phyloP scores from a whole-genome alignment of 1,140 invertebrate genomes.

The Anastrepha obliqua region DNA sequence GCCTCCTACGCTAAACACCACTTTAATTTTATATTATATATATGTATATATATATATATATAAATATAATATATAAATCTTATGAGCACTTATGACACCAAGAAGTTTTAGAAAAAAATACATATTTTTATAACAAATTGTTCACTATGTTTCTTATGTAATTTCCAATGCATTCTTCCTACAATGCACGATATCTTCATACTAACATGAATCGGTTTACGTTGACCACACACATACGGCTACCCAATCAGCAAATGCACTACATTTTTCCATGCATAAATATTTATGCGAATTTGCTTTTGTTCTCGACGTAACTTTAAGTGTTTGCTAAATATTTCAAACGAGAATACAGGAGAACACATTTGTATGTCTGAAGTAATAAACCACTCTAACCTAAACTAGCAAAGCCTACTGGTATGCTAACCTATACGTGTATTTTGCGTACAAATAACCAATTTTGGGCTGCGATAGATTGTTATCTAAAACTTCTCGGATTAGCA shows the following conservation, averaged over 20 bases:
- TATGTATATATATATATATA: neutral
- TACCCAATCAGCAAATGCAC: conserved; percentile 40
- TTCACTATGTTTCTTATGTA: neutral
- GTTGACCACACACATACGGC: conserved; percentile 31
- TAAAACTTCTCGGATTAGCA: neutral
- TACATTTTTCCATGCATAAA: neutral
- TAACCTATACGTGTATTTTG: too few relatives aligned
- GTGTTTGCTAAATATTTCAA: conserved; percentile 2
- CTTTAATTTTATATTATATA: neutral
- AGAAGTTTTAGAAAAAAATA: conserved; percentile 23
- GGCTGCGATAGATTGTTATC: neutral
- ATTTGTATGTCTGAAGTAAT: neutral
- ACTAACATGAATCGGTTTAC: conserved; percentile 47
- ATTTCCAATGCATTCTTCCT: conserved; percentile 3
- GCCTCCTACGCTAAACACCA: neutral
- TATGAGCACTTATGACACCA: conserved; percentile 18
- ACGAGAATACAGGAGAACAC: neutral
- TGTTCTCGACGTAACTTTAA: neutral
- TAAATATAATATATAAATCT: neutral
- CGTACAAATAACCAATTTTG: too few relatives aligned
- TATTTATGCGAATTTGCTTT: neutral
- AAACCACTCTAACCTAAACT: neutral
- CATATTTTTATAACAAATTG: conserved; percentile 10
- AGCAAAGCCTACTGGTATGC: neutral
- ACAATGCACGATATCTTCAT: conserved; percentile 10